These are phyloP conservation scores for Tinea trinotella DNA, from an alignment of 2,888 invertebrate species.

Conservation along the genomic window DNA sequence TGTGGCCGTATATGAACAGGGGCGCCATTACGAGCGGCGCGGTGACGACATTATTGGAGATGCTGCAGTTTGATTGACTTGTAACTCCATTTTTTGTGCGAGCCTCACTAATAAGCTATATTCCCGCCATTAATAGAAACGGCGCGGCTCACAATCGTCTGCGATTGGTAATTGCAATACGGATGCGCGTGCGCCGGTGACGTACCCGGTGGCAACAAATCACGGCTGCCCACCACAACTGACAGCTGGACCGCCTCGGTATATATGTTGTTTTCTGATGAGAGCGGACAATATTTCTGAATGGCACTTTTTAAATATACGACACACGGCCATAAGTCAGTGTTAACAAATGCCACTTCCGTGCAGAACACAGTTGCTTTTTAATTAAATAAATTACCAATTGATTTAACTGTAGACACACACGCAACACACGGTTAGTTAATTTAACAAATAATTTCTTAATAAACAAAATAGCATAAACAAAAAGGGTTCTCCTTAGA, in stretches of 20 bases:
- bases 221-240: neutral
- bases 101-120: constrained; percentile 31
- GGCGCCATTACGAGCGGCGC: neutral
- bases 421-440: no score
- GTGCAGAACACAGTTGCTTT: no score
- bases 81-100: constrained; percentile 38
- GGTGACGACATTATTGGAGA: constrained; percentile 13
- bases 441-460: no score
- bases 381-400: no score
- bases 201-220: constrained; percentile 2
- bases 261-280: constrained; percentile 38
- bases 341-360: no score
- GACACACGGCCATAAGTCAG: neutral
- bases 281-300: constrained; percentile 24
- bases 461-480: no score
- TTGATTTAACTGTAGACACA: no score
- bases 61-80: constrained; percentile 50
- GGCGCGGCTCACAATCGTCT: constrained; percentile 5
- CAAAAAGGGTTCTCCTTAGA: no score
- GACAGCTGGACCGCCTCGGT: constrained; percentile 18
- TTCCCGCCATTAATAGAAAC: constrained; percentile 26
- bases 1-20: neutral
- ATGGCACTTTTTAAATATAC: neutral
- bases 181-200: constrained; percentile 21
- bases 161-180: constrained; percentile 22